Evolutionary conservation across 2,888 invertebrate genomes (phyloP), one percentile per base, ranked within the genome.

Genomic region (Hirtodrosophila duncani): DNA sequence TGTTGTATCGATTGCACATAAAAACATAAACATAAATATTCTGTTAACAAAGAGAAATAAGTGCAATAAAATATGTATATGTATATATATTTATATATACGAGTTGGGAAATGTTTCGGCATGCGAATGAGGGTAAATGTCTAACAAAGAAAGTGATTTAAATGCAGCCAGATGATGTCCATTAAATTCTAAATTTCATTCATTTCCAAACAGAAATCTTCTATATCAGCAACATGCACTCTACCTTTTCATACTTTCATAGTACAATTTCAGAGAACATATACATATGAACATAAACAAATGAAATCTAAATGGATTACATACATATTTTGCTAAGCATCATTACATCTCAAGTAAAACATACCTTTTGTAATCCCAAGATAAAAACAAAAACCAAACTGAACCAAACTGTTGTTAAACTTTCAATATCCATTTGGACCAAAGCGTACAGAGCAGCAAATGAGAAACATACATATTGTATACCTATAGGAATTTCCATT

Each of bases 381-480:
- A 13, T 30, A 10, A 24, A 33, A 36, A 42, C 10, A 43, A 57
- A 44, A 26, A 29, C 24, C 34, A 37, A 60, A 60, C 56, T 55
- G 66, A 66, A 71, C 79, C 78, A 75, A 79, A 41, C 53, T 49
- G 63, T 58, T 44, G 63, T 58, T 44, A 70, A 66, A 51, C 57
- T 68, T 66, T 63, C 59, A 70, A 74, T 56, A 78, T 68, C 62
- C 74, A 64, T 75, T 74, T 68, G 74, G 79, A 75, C 79, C 74
- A 75, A 74, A 16, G 39, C 26, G 43, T 44, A 55, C 46, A 51
- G 58, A 58, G 49, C 51, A 66, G 44, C 38, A 63, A 56, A 51
- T 58, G 45, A 26, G 20, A 18, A 51, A 10, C 29, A 26, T 48
- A 53, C 55, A 66, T 16, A 48, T 6, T 51, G 50, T 58, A 60